Conservation (phyloP, 2,113 vertebrate species). For the Prolemur simus region DNA sequence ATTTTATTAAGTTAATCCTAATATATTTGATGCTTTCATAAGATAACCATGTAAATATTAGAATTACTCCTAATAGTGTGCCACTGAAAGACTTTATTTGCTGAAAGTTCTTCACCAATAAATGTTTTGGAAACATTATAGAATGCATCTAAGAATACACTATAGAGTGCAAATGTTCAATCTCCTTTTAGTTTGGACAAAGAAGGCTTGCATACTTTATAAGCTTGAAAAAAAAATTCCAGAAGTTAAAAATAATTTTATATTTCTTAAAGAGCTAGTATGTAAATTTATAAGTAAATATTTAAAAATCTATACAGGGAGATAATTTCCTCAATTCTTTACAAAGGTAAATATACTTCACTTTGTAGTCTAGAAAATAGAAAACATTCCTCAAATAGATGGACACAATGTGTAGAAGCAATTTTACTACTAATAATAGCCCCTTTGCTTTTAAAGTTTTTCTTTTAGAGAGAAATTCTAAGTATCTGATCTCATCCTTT, state of each 20-base stretch:
- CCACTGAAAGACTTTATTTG: not conserved
- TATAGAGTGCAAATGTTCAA: not conserved
- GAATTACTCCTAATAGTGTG: not conserved
- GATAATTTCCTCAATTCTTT: not conserved
- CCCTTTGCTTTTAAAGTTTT: not conserved
- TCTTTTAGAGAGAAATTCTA: not conserved
- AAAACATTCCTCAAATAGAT: not conserved
- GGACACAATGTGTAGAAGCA: not conserved
- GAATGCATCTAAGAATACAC: not conserved
- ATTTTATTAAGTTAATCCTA: not conserved
- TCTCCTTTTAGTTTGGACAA: constrained; percentile 1
- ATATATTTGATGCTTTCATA: not conserved
- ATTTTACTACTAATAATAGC: not conserved
- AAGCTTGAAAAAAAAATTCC: constrained; percentile 4
- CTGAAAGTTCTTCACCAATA: not conserved
- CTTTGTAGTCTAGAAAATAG: constrained; percentile 1
- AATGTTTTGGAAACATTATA: constrained; percentile 32
- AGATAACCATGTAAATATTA: not conserved
- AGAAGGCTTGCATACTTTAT: not conserved
- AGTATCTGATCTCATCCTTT: not conserved
- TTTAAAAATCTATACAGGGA: not conserved
- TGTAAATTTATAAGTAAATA: constrained; percentile 31
- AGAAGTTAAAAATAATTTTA: not conserved
- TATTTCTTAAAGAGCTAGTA: constrained; percentile 5
- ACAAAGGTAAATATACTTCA: constrained; percentile 19